phyloP scores from a whole-genome alignment of 1,140 invertebrate genomes.

The Papilio polytes region DNA sequence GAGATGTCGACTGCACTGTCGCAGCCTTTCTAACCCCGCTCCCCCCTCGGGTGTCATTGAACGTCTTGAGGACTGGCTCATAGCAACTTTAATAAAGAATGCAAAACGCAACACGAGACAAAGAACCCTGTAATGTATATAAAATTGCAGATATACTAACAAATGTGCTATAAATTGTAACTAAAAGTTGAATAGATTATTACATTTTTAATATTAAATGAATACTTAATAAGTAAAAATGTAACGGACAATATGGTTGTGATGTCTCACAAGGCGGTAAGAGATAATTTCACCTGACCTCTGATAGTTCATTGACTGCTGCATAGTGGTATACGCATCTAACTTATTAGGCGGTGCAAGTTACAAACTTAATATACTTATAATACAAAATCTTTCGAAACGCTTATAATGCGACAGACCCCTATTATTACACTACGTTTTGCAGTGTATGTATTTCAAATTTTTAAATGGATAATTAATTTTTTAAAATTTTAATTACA shows the following conservation, averaged over 20 bases:
- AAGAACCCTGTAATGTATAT: slow-evolving; percentile 48
- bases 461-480: no score
- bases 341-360: slow-evolving; percentile 54
- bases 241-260: slow-evolving; percentile 71
- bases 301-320: slow-evolving; percentile 81
- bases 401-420: no score
- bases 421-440: no score
- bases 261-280: slow-evolving; percentile 70
- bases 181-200: not conserved
- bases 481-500: no score
- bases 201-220: slow-evolving; percentile 47
- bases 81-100: slow-evolving; percentile 51
- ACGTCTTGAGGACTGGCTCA: slow-evolving; percentile 61
- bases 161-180: slow-evolving; percentile 33
- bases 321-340: slow-evolving; percentile 79
- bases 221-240: slow-evolving; percentile 56
- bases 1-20: slow-evolving; percentile 72
- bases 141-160: slow-evolving; percentile 38
- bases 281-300: slow-evolving; percentile 83
- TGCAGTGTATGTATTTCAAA: no score
- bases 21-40: slow-evolving; percentile 59
- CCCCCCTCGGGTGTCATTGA: slow-evolving; percentile 61
- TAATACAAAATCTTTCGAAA: no score
- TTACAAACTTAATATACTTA: slow-evolving; percentile 34
- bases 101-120: slow-evolving; percentile 52